A percentile compares a stretch with the other conserved stretches of the same genome.
Conservation (phyloP, 2,113 vertebrate genomes). For the Halcyon malimbica region DNA sequence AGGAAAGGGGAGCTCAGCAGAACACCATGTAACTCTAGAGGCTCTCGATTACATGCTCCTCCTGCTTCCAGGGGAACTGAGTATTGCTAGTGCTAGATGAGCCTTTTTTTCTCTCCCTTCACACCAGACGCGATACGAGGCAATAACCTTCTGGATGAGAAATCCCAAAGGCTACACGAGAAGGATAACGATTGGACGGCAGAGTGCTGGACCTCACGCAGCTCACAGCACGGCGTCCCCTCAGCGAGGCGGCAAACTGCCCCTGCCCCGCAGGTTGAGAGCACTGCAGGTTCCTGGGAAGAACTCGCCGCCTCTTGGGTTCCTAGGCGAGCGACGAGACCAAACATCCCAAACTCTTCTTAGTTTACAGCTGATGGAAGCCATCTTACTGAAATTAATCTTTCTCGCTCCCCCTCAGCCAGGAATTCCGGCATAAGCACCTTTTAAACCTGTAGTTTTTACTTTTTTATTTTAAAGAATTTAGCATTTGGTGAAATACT, state of each 20-base stretch:
- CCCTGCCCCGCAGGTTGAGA: background rate
- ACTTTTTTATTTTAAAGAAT: background rate
- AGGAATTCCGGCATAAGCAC: background rate
- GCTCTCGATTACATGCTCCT: background rate
- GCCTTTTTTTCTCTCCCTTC: background rate
- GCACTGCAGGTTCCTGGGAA: background rate
- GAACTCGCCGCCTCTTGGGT: background rate
- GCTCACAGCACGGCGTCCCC: background rate
- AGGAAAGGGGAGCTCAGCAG: background rate
- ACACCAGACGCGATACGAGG: accelerated
- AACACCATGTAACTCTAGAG: accelerated
- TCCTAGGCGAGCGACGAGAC: accelerated
- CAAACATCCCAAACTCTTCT: background rate
- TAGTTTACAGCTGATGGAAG: background rate
- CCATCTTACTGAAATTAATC: background rate
- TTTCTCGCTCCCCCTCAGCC: background rate
- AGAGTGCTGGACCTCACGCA: accelerated
- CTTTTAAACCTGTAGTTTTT: background rate
- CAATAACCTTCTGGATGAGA: background rate
- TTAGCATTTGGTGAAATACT: background rate
- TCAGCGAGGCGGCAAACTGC: background rate
- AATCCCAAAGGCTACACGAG: background rate
- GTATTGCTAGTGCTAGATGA: background rate
- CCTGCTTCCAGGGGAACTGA: background rate
- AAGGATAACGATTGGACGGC: background rate